Evolutionary conservation across 2,888 invertebrate genomes (phyloP), one percentile per base, ranked within the genome.

Genomic region (Amblyteles armatorius): DNA sequence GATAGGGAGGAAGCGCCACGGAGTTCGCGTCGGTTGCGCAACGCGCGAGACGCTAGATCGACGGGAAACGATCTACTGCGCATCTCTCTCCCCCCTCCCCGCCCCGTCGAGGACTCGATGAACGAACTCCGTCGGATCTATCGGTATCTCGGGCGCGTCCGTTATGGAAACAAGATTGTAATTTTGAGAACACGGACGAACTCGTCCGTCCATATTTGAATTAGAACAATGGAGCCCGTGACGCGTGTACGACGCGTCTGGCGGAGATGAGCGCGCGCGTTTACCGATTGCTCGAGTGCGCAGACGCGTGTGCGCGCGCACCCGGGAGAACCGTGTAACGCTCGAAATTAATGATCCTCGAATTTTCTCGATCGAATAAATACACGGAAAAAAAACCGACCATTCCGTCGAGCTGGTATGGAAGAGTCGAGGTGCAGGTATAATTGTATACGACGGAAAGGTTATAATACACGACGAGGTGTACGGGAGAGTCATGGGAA

Each of bases 311-410:
- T 16, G 16, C 16, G 16, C 44, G 44, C 44, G 44, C 44, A 48
- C 13, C 13, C 16, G 4, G 44, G 67, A 73, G 63, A 65, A 48
- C 82, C 82, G 86, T 85, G 87, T 83, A 90, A 89, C 90, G 89
- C 86, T 79, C 78, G 89, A 91, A 91, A 91, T 91, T 91, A 91
- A 91, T 91, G 91, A 90, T 80, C 83, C 26, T 65, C 79, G 69
- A 76, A 76, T 80, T 71, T 80, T 80, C 29, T 76, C 67, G 69
- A 76, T 83, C 22, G 71, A 68, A 71, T 76, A 57, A 79, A 80
- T 83, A 76, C 60, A 52, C 26, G 29, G 1, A 72, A 55, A 55
- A 52, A 55, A 55, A 55, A 55, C 0, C n/a, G 9, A 52, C 19
- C 3, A 67, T 67, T 67, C 22, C 36, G 55, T 36, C 19, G 72